Evolutionary conservation across 1,140 invertebrate species (phyloP).

Genomic region (Conus ventricosus): DNA sequence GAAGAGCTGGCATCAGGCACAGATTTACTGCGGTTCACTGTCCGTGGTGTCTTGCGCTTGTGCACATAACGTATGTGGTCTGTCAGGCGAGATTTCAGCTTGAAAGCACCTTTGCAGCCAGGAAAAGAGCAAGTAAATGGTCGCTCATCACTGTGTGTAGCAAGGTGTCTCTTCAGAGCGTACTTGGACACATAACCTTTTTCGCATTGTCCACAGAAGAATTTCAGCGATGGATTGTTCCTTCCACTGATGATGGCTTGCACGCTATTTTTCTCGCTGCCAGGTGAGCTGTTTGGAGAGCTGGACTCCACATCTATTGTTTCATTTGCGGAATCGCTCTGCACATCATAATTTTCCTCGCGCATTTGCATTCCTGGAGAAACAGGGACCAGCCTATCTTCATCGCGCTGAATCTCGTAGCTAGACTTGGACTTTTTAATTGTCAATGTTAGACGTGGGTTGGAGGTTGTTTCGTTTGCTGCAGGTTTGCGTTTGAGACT

Average conservation of each 20-base stretch:
- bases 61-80: constrained; percentile 50
- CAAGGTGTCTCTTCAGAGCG: constrained; percentile 47
- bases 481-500: constrained; percentile 4
- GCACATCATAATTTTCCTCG: constrained; percentile 27
- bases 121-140: constrained; percentile 43
- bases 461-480: neutral
- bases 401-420: constrained; percentile 12
- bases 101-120: constrained; percentile 44
- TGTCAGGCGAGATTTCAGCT: constrained; percentile 39
- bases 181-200: constrained; percentile 43
- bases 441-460: constrained; percentile 10
- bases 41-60: neutral
- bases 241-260: constrained; percentile 20
- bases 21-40: constrained; percentile 29
- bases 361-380: constrained; percentile 18
- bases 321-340: constrained; percentile 38
- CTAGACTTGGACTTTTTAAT: constrained; percentile 30
- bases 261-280: constrained; percentile 42
- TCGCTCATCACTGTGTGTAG: constrained; percentile 39
- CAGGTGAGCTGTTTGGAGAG: constrained; percentile 42
- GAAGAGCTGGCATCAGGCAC: neutral
- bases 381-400: neutral
- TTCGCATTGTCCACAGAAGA: constrained; percentile 44
- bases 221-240: constrained; percentile 27
- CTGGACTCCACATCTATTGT: constrained; percentile 27